Percentiles rank a stretch among this genome's conserved stretches.
Conservation (phyloP, 2,797 vertebrate genomes). For the Poecilia velifera region DNA sequence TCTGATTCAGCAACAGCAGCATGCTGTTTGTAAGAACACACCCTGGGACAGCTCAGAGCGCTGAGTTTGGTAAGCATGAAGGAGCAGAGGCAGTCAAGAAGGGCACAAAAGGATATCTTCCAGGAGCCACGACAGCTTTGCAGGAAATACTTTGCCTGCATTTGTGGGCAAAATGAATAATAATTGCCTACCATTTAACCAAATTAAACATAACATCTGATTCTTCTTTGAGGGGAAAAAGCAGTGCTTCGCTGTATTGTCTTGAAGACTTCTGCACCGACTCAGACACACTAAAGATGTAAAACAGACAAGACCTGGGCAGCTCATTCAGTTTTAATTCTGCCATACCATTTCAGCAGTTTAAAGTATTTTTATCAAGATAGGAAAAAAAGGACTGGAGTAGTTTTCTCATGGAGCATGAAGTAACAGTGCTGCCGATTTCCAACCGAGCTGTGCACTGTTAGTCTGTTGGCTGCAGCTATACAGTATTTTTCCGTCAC, state of each 20-base stretch:
- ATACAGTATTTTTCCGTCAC: background rate
- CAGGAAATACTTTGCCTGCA: background rate
- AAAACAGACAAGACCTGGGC: background rate
- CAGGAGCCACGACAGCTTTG: background rate
- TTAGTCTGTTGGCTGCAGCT: background rate
- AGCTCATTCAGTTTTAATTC: background rate
- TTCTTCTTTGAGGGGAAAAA: background rate
- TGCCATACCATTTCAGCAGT: no score
- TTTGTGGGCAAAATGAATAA: background rate
- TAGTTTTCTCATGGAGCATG: background rate
- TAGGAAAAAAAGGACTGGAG: background rate
- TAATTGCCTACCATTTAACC: background rate
- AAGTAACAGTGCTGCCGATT: background rate
- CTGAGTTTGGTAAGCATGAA: conserved; percentile 1
- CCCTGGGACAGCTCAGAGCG: background rate
- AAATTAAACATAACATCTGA: background rate
- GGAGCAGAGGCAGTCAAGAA: background rate
- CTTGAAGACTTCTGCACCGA: background rate
- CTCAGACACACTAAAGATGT: background rate
- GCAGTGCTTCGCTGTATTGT: background rate
- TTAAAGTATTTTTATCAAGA: background rate
- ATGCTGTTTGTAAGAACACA: conserved; percentile 3
- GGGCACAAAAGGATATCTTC: background rate
- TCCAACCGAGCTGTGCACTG: background rate
- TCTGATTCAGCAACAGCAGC: conserved; percentile 3